A percentile compares a stretch with the other conserved stretches of the same genome.
Evolutionary conservation across 2,797 vertebrate species (phyloP).

Genomic region (Allobates femoralis): DNA sequence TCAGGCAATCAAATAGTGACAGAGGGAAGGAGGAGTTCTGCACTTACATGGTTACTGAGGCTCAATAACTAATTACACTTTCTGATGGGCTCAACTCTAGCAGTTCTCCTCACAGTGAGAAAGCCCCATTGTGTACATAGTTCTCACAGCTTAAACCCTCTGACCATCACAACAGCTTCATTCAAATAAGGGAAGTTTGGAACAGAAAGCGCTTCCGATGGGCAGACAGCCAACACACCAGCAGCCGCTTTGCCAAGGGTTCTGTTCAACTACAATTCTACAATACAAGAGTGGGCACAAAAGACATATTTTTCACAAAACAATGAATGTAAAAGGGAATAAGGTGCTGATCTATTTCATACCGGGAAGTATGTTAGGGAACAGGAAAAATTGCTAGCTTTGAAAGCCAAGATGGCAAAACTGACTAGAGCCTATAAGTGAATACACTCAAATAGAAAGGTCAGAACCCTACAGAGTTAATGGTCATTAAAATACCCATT

Average conservation of each 20-base stretch:
- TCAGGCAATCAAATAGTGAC: background rate
- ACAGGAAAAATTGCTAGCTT: background rate
- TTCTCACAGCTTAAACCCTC: conserved; percentile 83
- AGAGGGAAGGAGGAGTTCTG: background rate
- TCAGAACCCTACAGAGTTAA: too few species aligned
- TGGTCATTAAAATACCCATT: too few species aligned
- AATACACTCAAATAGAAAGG: too few species aligned
- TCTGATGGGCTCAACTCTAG: conserved; percentile 72
- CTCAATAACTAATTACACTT: conserved; percentile 82
- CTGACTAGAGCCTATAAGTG: too few species aligned
- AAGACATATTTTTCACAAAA: background rate
- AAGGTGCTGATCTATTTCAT: background rate
- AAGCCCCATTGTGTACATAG: conserved; percentile 78
- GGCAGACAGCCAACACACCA: conserved; percentile 75
- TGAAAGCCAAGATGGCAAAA: too few species aligned
- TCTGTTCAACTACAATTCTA: conserved; percentile 59
- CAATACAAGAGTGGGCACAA: background rate
- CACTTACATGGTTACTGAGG: conserved; percentile 75
- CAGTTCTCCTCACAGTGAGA: conserved; percentile 80
- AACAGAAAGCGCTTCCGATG: conserved; percentile 73
- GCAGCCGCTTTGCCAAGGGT: conserved; percentile 69
- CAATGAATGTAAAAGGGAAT: background rate
- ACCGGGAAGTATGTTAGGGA: background rate
- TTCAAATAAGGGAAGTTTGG: conserved; percentile 80
- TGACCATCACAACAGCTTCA: conserved; percentile 80